Evolutionary conservation across 1,140 invertebrate species (phyloP).

Genomic region (Ostrea denselamellosa): DNA sequence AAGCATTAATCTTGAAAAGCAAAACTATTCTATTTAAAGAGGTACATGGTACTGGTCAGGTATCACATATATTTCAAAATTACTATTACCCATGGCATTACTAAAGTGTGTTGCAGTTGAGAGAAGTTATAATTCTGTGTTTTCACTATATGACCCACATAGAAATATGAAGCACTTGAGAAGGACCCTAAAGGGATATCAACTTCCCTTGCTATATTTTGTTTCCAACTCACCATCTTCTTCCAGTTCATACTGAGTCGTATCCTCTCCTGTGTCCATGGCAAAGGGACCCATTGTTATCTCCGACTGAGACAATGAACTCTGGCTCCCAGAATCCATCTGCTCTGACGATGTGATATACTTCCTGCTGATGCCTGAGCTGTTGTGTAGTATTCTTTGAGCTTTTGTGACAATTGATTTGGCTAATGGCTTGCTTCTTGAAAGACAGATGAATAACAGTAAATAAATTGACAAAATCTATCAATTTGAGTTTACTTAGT

Average conservation of each 20-base stretch:
- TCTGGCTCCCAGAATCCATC: conserved; percentile 31
- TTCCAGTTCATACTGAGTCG: conserved; percentile 7
- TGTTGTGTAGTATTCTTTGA: conserved; percentile 33
- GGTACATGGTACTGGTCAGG: no score
- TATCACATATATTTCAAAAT: no score
- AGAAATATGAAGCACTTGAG: neutral
- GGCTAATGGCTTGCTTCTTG: conserved; percentile 32
- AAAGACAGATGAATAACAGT: neutral
- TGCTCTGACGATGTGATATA: neutral
- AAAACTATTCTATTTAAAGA: no score
- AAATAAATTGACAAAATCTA: neutral
- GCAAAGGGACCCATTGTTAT: neutral
- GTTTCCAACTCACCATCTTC: neutral
- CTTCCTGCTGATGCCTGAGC: conserved; percentile 22
- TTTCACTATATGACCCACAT: no score
- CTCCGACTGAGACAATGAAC: neutral
- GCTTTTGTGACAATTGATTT: conserved; percentile 43
- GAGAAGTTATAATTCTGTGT: no score
- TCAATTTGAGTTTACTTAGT: neutral
- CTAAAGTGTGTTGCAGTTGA: no score
- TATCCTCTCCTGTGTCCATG: conserved; percentile 4
- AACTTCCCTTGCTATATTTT: neutral
- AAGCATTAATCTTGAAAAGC: no score
- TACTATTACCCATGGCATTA: no score
- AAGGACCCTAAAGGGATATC: neutral